Evolutionary conservation across 2,888 invertebrate species (phyloP), one percentile per base, ranked within the genome.

Genomic region (Allygus modestus): DNA sequence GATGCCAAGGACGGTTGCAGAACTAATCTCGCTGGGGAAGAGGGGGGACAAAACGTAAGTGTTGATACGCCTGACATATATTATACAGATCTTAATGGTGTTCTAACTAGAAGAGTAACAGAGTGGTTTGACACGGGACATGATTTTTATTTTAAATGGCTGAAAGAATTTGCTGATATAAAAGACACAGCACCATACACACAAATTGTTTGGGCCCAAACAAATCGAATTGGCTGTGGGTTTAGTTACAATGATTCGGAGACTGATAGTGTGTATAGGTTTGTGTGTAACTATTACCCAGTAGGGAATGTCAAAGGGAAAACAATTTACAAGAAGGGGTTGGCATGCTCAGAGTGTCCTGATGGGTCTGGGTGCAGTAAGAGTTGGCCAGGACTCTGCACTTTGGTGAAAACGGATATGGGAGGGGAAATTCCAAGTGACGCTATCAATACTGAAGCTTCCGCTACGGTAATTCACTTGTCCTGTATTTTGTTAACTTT

Each of bases 251-350:
- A 23, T 23, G 61, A n/a, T 2, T 28, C 23, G 1, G 26, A 23
- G 20, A n/a, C 11, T 12, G 9, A 12, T 9, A 4, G 11, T n/a
- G 15, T 12, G 23, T 23, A 28, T 23, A 61, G 31, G 17, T 33
- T 71, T 33, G 71, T 71, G 28, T 71, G 71, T 23, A 71, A 71
- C 33, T 71, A 71, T 33, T n/a, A 33, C 28, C 71, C 71, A n/a
- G 4, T 12, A 1, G 71, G 71, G 4, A 71, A 71, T n/a, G 17
- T 33, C 0, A 5, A 11, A 33, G 20, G 31, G n/a, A 33, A 71
- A 33, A 4, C n/a, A 33, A 33, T 71, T 15, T 71, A 71, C 71
- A 7, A n/a, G 31, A 33, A 33, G 31, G 71, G 71, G 7, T 9
- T 28, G 20, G 28, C 31, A 9, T 71, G 33, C 71, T 12, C 71